Evolutionary conservation across 2,888 invertebrate genomes (phyloP).

Genomic region (Drosophila limbata): DNA sequence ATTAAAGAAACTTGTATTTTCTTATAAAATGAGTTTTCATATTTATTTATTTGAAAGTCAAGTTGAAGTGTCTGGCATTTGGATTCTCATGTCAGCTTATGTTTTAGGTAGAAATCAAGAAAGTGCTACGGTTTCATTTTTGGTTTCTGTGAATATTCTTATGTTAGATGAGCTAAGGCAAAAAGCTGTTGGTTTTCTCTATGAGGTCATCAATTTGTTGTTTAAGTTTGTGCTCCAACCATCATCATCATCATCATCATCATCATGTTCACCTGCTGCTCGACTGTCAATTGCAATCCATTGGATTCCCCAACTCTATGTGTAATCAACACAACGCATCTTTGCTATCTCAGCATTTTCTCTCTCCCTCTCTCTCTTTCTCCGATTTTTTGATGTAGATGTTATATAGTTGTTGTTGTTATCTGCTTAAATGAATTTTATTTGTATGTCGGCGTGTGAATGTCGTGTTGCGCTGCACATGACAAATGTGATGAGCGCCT

Average conservation of each 20-base stretch:
- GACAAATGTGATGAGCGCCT: slow-evolving; percentile 62
- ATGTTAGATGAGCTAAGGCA: not conserved
- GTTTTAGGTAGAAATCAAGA: not conserved
- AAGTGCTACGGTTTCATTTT: not conserved
- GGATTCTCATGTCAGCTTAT: not conserved
- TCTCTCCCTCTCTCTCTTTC: too few species aligned
- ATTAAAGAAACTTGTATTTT: not conserved
- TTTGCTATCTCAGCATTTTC: slow-evolving; percentile 31
- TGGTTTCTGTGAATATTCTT: slow-evolving; percentile 8
- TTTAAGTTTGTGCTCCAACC: not conserved
- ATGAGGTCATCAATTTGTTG: slow-evolving; percentile 8
- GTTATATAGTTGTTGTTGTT: not conserved
- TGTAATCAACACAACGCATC: slow-evolving; percentile 27
- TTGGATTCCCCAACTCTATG: not conserved
- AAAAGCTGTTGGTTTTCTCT: slow-evolving; percentile 1
- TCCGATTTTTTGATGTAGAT: not conserved
- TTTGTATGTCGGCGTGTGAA: slow-evolving; percentile 31
- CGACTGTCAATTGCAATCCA: slow-evolving; percentile 29
- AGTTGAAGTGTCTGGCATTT: not conserved
- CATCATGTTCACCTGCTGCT: slow-evolving; percentile 11
- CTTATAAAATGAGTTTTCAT: not conserved
- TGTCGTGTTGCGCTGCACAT: slow-evolving; percentile 44
- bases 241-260: slow-evolving; percentile 1
- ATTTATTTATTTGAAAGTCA: not conserved
- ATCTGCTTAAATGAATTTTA: slow-evolving; percentile 56